Evolutionary conservation across 2,113 vertebrate species (phyloP), one percentile per base, ranked within the genome.

Genomic region (Laterallus jamaicensis): DNA sequence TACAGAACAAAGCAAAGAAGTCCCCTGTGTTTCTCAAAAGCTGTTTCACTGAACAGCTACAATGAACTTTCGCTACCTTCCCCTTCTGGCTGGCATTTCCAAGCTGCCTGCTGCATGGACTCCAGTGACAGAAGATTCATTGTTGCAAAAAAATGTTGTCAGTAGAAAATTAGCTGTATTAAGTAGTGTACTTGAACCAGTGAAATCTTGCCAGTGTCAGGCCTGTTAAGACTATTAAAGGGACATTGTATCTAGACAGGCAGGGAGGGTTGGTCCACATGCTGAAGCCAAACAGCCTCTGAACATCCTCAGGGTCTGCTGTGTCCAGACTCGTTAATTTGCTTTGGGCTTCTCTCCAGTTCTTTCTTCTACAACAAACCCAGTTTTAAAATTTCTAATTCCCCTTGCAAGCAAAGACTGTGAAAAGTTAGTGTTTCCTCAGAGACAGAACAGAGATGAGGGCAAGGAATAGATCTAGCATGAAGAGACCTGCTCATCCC

Each of bases 161-260:
- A 94, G 91, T 88, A 88, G 95, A 89, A 97, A 98, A 97, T 97
- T 96, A 97, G 83, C 75, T 83, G 89, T 92, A 92, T 95, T 96
- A 96, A 97, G 79, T 88, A 85, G 87, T 67, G 74, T 44, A 86
- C 77, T 47, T 90, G 93, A 77, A 63, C 87, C 96, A 91, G 78
- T 83, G 76, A 95, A 97, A 97, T 79, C 74, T 82, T 94, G 92
- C 88, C 94, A 97, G 78, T 88, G 55, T 95, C 83, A 74, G 79
- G 56, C 58, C 96, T 97, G 93, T 82, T 78, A 95, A 92, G 82
- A 68, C 81, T 83, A 93, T 64, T 87, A 95, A 97, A 97, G 92
- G 69, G 92, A 97, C 68, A 96, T 88, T 90, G 81, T 82, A 92
- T 84, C 83, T 79, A 78, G 88, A 22, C 86, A 96, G 80, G 88